A percentile compares a stretch with the other conserved stretches of the same genome.
phyloP scores from a whole-genome alignment of 2,888 invertebrate genomes.

The Rhopalosiphum nymphaeae region DNA sequence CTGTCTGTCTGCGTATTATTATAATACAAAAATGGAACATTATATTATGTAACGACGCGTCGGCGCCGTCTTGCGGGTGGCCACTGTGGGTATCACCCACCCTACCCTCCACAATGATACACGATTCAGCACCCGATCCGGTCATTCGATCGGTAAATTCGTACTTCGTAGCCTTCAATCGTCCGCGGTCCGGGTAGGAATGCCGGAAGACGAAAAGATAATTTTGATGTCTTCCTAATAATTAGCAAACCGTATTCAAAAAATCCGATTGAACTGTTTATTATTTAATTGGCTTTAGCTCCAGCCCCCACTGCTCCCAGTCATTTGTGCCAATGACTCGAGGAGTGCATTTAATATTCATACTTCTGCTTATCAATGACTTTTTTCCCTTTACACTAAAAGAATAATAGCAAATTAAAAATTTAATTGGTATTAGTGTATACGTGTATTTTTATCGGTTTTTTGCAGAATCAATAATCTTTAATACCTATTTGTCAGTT shows the following conservation, averaged over 20 bases:
- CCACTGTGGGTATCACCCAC: background rate
- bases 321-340: background rate
- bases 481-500: too few relatives aligned
- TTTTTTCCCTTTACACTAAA: too few relatives aligned
- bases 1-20: background rate
- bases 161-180: background rate
- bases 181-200: too few relatives aligned
- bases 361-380: too few relatives aligned
- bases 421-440: too few relatives aligned
- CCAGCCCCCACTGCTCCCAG: background rate
- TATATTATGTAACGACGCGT: background rate
- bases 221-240: background rate
- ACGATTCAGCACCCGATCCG: background rate
- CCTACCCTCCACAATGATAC: background rate
- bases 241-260: background rate
- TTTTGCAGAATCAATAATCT: too few relatives aligned
- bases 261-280: background rate
- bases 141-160: background rate
- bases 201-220: background rate
- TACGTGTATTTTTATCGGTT: too few relatives aligned
- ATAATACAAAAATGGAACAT: too few relatives aligned
- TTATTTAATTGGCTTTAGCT: background rate
- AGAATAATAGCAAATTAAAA: too few relatives aligned
- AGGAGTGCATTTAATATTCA: too few relatives aligned
- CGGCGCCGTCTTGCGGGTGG: background rate